Evolutionary conservation across 1,140 invertebrate species (phyloP).

Genomic region (Lasioglossum baleicum): DNA sequence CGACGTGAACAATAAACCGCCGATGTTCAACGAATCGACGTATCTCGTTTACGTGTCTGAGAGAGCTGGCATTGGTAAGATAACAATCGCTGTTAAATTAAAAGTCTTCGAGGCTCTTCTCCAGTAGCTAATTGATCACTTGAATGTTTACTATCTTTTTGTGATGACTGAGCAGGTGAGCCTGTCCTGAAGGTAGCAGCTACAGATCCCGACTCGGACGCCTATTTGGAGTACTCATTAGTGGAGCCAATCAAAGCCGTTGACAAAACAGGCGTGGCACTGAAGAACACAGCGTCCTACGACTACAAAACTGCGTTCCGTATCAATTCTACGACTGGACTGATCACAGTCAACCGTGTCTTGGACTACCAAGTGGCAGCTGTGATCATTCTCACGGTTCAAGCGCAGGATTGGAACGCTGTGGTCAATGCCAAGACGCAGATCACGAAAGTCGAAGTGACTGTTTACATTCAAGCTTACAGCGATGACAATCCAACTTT

Average conservation of each 20-base stretch:
- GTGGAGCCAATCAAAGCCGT: conserved; percentile 85
- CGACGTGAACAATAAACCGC: conserved; percentile 92
- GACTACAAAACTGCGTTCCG: conserved; percentile 86
- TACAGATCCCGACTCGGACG: conserved; percentile 85
- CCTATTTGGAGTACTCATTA: conserved; percentile 85
- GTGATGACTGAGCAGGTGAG: conserved; percentile 70
- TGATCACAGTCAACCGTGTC: conserved; percentile 85
- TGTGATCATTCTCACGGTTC: conserved; percentile 88
- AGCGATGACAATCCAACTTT: conserved; percentile 90
- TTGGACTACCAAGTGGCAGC: conserved; percentile 89
- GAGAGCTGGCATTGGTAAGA: conserved; percentile 82
- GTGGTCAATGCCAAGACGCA: conserved; percentile 85
- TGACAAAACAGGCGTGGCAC: conserved; percentile 87
- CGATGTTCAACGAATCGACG: conserved; percentile 85
- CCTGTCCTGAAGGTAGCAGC: conserved; percentile 84
- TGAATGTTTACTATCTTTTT: too few species aligned
- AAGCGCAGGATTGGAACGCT: conserved; percentile 87
- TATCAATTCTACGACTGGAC: conserved; percentile 85
- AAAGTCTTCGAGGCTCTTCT: too few species aligned
- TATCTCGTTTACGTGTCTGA: conserved; percentile 87
- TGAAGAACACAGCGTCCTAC: conserved; percentile 82
- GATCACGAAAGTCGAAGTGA: conserved; percentile 85
- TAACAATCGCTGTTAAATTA: neutral
- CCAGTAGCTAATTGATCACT: too few species aligned
- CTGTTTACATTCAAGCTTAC: conserved; percentile 89